phyloP scores from a whole-genome alignment of 2,113 vertebrate genomes.

The Egretta garzetta region DNA sequence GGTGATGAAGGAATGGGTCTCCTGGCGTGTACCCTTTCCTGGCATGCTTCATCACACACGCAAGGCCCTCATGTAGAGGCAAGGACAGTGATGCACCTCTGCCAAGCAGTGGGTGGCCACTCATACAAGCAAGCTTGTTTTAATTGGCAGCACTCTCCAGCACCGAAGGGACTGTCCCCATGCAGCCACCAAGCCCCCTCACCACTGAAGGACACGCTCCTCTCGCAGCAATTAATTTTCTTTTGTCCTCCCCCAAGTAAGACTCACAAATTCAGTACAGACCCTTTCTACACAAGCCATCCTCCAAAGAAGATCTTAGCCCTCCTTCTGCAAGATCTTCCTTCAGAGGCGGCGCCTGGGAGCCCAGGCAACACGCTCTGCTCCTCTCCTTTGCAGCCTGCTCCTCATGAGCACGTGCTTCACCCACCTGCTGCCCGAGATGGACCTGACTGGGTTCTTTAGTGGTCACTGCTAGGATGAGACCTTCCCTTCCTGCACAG shows the following conservation, averaged over 20 bases:
- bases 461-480: not conserved
- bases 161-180: not conserved
- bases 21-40: not conserved
- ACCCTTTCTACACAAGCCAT: not conserved
- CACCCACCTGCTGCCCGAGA: not conserved
- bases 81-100: not conserved
- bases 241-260: not conserved
- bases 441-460: not conserved
- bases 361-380: not conserved
- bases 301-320: not conserved
- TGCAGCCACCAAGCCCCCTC: not conserved
- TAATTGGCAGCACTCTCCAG: not conserved
- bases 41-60: accelerated
- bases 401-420: not conserved
- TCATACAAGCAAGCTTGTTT: not conserved
- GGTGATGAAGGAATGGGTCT: not conserved
- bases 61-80: not conserved
- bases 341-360: not conserved
- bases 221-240: not conserved
- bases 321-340: not conserved
- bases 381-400: not conserved
- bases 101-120: not conserved
- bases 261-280: not conserved
- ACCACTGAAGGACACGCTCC: not conserved
- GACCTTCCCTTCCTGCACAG: not conserved